Percentiles rank a stretch among this genome's conserved stretches.
These are phyloP conservation scores for Melanotaenia trifasciata DNA, from an alignment of 2,797 vertebrate genomes.

Conservation along the genomic window DNA sequence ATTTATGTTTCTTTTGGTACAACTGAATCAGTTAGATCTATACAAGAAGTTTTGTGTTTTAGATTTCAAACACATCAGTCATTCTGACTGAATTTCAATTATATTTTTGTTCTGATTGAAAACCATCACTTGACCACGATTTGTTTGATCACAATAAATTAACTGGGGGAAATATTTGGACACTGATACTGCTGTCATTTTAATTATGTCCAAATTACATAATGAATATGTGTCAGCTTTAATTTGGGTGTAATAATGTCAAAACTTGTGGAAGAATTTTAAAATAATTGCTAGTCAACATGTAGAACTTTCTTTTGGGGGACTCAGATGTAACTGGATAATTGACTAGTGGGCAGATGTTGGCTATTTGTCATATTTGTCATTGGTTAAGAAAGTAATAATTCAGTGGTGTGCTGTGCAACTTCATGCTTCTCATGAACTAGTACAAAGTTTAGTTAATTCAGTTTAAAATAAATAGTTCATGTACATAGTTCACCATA, in stretches of 20 bases:
- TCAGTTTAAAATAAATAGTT: too few species aligned
- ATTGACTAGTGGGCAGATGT: neutral
- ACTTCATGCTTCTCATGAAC: too few species aligned
- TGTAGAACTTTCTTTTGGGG: neutral
- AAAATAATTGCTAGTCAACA: neutral
- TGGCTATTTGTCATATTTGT: neutral
- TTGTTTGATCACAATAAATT: neutral
- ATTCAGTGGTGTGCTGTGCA: too few species aligned
- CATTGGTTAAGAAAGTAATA: neutral
- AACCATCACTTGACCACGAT: neutral
- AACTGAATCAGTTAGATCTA: neutral
- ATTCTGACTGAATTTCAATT: too few species aligned
- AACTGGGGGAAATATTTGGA: neutral
- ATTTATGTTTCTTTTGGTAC: constrained; percentile 1
- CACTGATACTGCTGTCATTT: neutral
- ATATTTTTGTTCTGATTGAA: too few species aligned
- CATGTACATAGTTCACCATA: too few species aligned
- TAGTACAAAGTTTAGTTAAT: too few species aligned
- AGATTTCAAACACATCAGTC: neutral
- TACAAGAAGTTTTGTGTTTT: neutral
- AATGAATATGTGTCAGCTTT: too few species aligned
- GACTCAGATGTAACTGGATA: constrained; percentile 1
- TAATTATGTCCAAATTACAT: too few species aligned
- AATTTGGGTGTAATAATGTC: neutral
- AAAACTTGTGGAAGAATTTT: neutral